A percentile compares a stretch with the other conserved stretches of the same genome.
These are phyloP conservation scores for Nycteola revayana DNA, from an alignment of 2,888 invertebrate genomes.

Conservation along the genomic window DNA sequence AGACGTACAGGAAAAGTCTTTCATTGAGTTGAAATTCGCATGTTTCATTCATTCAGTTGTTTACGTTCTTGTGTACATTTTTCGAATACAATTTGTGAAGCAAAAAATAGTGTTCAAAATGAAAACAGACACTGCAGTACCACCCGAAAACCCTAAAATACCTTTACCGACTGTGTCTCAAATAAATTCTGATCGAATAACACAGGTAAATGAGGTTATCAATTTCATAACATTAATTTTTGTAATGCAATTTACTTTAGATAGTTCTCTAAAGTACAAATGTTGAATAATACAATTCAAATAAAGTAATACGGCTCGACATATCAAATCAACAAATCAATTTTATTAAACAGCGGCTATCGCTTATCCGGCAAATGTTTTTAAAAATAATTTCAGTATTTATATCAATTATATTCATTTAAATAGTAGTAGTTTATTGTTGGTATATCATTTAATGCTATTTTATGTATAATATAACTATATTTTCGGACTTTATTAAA, in stretches of 20 bases:
- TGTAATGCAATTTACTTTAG: neutral
- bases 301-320: too few relatives aligned
- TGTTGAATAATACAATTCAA: too few relatives aligned
- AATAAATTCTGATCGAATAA: slow-evolving; percentile 94
- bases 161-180: slow-evolving; percentile 92
- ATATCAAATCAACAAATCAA: too few relatives aligned
- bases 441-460: too few relatives aligned
- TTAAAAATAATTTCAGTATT: too few relatives aligned
- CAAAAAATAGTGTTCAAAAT: slow-evolving; percentile 36
- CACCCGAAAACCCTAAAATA: slow-evolving; percentile 73
- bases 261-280: neutral
- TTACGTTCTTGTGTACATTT: slow-evolving; percentile 9
- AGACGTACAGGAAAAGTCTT: too few relatives aligned
- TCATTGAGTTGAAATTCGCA: neutral
- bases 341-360: too few relatives aligned
- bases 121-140: slow-evolving; percentile 54
- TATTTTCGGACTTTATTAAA: too few relatives aligned
- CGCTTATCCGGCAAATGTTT: too few relatives aligned
- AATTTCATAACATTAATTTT: slow-evolving; percentile 36
- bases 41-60: slow-evolving; percentile 3
- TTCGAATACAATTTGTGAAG: slow-evolving; percentile 10
- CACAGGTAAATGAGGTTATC: slow-evolving; percentile 85
- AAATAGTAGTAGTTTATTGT: too few relatives aligned
- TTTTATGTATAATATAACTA: too few relatives aligned
- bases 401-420: too few relatives aligned